Evolutionary conservation across 2,113 vertebrate genomes (phyloP).

Genomic region (Corvus hawaiiensis): DNA sequence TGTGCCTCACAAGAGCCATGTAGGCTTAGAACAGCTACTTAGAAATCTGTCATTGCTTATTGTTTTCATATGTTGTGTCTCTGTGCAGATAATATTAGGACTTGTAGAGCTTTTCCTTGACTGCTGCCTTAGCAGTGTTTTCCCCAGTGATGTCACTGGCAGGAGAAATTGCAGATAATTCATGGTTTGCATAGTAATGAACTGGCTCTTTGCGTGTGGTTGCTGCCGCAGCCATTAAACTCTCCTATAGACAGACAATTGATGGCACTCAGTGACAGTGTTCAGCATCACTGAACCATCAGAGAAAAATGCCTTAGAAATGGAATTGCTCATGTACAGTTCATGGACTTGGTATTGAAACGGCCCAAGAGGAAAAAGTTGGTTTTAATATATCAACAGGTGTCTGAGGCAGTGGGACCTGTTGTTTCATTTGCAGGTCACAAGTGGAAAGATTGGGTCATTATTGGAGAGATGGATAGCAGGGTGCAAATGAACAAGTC

Average conservation of each 20-base stretch:
- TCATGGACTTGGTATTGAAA: not conserved
- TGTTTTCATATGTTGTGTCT: not conserved
- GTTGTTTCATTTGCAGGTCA: not conserved
- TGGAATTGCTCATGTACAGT: not conserved
- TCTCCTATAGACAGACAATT: accelerated
- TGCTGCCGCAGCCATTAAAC: not conserved
- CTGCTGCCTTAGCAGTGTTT: not conserved
- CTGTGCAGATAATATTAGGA: not conserved
- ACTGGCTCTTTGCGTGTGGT: not conserved
- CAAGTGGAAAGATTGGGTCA: not conserved
- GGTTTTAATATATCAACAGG: not conserved
- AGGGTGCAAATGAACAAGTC: not conserved
- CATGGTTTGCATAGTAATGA: not conserved
- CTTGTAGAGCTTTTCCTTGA: not conserved
- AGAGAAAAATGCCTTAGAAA: not conserved
- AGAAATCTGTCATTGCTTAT: not conserved
- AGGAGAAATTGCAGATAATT: not conserved
- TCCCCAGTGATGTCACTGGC: not conserved
- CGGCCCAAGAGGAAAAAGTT: not conserved
- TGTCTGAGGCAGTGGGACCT: not conserved
- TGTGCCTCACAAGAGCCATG: not conserved
- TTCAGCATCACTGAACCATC: not conserved
- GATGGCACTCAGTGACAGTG: not conserved
- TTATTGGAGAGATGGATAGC: not conserved
- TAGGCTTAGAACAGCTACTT: not conserved